Evolutionary conservation across 2,888 invertebrate genomes (phyloP), one percentile per base, ranked within the genome.

Genomic region (Ischnus inquisitorius): DNA sequence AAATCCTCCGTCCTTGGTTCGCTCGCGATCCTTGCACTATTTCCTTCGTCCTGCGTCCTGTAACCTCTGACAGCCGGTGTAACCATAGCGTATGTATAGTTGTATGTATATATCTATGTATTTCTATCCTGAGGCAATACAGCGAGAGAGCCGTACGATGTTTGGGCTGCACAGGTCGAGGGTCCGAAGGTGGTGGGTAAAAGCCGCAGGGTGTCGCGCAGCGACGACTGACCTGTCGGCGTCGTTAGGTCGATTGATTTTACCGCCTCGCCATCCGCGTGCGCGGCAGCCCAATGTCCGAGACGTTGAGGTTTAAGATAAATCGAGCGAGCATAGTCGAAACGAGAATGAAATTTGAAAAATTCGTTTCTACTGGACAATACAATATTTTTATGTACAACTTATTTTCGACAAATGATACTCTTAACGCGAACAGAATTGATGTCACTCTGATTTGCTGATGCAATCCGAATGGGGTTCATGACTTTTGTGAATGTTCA

Each of bases 241-340:
- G 85, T 89, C 89, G 90, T 89, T 90, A 89, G 89, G 90, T 90
- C 92, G 92, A 93, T 92, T 92, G 92, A 92, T 92, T 93, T 92
- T 92, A 90, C 88, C 90, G 88, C 88, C 88, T 82, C 60, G 82
- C 65, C 60, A 25, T 46, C 67, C 69, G 75, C 75, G 65, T 51
- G 82, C 75, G 10, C 14, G 46, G 3, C 34, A 46, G 39, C 22
- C 51, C 60, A 51, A 43, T 14, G 6, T n/a, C 8, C 28, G 57
- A 48, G 16, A 22, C 43, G 48, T 46, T n/a, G 12, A 25, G 22
- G 12, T 60, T 28, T 25, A 25, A 60, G 57, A 4, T 10, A n/a
- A 25, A 60, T 28, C 57, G n/a, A 60, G 25, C 57, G 25, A 14
- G 3, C 14, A 12, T 19, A 2, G 54, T 22, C 0, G 19, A 54